Conservation (phyloP, 2,888 invertebrate species). For the Ectemnius lituratus region DNA sequence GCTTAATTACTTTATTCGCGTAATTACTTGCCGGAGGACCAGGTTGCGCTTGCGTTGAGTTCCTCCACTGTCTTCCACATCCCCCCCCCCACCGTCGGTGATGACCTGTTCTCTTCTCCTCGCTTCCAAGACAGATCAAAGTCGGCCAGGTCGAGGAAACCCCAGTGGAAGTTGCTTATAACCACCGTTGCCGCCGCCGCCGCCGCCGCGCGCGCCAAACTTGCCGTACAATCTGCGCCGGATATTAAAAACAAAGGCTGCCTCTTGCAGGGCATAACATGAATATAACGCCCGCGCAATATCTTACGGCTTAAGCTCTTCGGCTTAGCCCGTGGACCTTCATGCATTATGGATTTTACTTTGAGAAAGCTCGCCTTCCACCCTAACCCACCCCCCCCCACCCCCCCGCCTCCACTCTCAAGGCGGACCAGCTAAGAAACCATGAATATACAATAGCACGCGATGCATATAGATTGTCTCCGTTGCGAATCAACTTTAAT, state of each 20-base stretch:
- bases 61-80: background rate
- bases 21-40: background rate
- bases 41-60: background rate
- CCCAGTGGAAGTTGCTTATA: slow-evolving; percentile 47
- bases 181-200: background rate
- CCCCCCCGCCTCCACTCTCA: slow-evolving; percentile 35
- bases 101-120: slow-evolving; percentile 12
- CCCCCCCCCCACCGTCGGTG: slow-evolving; percentile 10
- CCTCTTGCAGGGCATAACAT: slow-evolving; percentile 74
- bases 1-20: slow-evolving; percentile 4
- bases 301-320: slow-evolving; percentile 73
- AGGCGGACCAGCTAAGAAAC: slow-evolving; percentile 74
- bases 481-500: slow-evolving; percentile 74
- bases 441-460: slow-evolving; percentile 77
- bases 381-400: no score
- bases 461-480: slow-evolving; percentile 71
- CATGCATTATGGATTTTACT: slow-evolving; percentile 78
- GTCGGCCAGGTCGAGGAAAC: slow-evolving; percentile 15
- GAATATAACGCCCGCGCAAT: slow-evolving; percentile 76
- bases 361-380: slow-evolving; percentile 63
- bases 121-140: slow-evolving; percentile 31
- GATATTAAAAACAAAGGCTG: slow-evolving; percentile 76
- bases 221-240: slow-evolving; percentile 58
- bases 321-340: slow-evolving; percentile 72
- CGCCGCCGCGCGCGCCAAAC: slow-evolving; percentile 41